phyloP scores from a whole-genome alignment of 2,113 vertebrate genomes.

The Paedocypris sp. region DNA sequence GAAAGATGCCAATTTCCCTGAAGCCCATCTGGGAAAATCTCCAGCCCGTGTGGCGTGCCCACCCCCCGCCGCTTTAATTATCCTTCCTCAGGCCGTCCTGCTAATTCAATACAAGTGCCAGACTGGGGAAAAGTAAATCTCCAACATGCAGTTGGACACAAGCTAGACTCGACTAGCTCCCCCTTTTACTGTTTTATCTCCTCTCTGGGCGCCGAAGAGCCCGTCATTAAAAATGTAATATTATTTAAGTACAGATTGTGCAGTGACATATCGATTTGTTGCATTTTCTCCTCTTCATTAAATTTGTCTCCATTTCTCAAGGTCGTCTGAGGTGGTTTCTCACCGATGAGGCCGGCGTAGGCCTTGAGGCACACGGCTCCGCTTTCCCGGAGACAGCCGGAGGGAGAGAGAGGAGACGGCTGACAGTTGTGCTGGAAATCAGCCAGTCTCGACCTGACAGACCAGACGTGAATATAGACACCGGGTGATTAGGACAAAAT shows the following conservation, averaged over 20 bases:
- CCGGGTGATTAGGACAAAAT: neutral
- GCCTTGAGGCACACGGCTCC: conserved; percentile 73
- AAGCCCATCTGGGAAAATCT: conserved; percentile 24
- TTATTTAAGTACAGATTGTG: conserved; percentile 16
- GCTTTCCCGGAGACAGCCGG: conserved; percentile 69
- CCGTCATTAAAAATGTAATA: conserved; percentile 14
- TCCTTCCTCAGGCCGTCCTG: conserved; percentile 7
- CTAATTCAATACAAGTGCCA: conserved; percentile 20
- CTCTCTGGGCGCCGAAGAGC: neutral
- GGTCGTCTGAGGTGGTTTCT: conserved; percentile 7
- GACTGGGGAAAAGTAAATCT: conserved; percentile 3
- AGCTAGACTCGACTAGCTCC: neutral
- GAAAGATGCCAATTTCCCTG: neutral
- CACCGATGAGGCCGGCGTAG: conserved; percentile 88
- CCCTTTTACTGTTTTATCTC: neutral
- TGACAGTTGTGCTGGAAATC: conserved; percentile 85
- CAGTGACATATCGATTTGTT: conserved; percentile 19
- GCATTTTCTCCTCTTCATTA: neutral
- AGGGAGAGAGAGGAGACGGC: conserved; percentile 48
- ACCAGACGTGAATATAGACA: neutral
- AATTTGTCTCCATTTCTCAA: conserved; percentile 10
- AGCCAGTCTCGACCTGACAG: conserved; percentile 75
- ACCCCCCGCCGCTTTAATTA: conserved; percentile 22
- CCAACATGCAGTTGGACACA: neutral
- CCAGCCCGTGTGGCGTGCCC: neutral